A percentile compares a stretch with the other conserved stretches of the same genome.
Conservation (phyloP, 2,113 vertebrate genomes). For the Oplegnathus fasciatus region DNA sequence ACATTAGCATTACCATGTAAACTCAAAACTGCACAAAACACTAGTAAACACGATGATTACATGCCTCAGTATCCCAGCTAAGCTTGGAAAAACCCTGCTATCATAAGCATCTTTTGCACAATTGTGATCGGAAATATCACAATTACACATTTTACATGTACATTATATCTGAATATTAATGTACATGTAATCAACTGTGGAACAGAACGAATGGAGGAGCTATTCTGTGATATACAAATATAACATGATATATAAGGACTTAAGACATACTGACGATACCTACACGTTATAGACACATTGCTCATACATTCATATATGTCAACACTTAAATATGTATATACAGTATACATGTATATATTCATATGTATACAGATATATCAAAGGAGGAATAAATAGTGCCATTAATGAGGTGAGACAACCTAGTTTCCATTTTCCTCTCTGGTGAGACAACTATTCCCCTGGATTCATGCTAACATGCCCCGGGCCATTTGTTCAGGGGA, state of each 20-base stretch:
- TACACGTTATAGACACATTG: slow-evolving; percentile 84
- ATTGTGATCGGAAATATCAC: slow-evolving; percentile 55
- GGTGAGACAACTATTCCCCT: neutral
- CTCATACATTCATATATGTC: slow-evolving; percentile 89
- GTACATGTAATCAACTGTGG: slow-evolving; percentile 60
- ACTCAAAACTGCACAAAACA: slow-evolving; percentile 32
- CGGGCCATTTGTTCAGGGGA: neutral
- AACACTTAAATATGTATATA: slow-evolving; percentile 87
- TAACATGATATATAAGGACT: slow-evolving; percentile 75
- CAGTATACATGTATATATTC: slow-evolving; percentile 84
- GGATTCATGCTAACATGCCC: slow-evolving; percentile 40
- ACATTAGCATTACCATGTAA: slow-evolving; percentile 12
- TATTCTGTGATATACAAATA: slow-evolving; percentile 64
- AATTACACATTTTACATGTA: slow-evolving; percentile 70
- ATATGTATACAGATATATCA: slow-evolving; percentile 84
- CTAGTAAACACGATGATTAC: slow-evolving; percentile 29
- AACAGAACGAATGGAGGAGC: slow-evolving; percentile 46
- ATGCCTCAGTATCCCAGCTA: slow-evolving; percentile 42
- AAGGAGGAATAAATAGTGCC: slow-evolving; percentile 81
- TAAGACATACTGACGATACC: slow-evolving; percentile 78
- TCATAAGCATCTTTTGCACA: slow-evolving; percentile 41
- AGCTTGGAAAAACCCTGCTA: slow-evolving; percentile 17
- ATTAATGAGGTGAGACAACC: slow-evolving; percentile 75
- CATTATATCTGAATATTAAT: slow-evolving; percentile 63
- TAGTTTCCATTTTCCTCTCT: slow-evolving; percentile 46